A percentile compares a stretch with the other conserved stretches of the same genome.
phyloP scores from a whole-genome alignment of 2,113 vertebrate species.

The Zootoca vivipara region DNA sequence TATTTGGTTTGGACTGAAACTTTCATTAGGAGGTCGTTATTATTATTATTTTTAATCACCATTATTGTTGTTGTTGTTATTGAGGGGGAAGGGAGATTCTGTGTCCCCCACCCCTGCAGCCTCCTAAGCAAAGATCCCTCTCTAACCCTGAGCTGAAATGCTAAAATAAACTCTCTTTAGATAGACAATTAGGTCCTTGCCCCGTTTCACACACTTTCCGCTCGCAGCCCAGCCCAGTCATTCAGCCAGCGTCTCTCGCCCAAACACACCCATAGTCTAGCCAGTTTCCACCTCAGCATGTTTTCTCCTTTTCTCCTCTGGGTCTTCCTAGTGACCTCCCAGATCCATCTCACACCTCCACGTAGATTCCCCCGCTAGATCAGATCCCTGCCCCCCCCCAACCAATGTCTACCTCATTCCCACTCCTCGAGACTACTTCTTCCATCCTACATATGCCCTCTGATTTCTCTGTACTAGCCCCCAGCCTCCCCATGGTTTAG shows the following conservation, averaged over 20 bases:
- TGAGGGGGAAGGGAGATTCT: slow-evolving; percentile 25
- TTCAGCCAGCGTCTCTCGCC: background rate
- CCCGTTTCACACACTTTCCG: background rate
- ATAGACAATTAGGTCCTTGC: slow-evolving; percentile 9
- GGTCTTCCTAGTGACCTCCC: background rate
- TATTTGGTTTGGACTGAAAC: slow-evolving; percentile 36
- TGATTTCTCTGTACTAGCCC: background rate
- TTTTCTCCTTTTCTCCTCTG: background rate
- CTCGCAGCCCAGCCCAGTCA: background rate
- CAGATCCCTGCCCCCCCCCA: background rate
- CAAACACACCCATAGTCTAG: background rate
- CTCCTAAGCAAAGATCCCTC: slow-evolving; percentile 12
- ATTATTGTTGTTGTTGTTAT: slow-evolving; percentile 29
- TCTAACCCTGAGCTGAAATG: slow-evolving; percentile 11
- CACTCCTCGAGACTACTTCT: background rate
- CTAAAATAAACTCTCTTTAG: slow-evolving; percentile 19
- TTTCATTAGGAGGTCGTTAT: slow-evolving; percentile 28
- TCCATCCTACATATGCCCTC: background rate
- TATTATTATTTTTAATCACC: slow-evolving; percentile 31
- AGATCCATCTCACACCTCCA: slow-evolving; percentile 35
- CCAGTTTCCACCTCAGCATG: background rate
- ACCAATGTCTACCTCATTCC: slow-evolving; percentile 32
- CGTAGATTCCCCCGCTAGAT: background rate
- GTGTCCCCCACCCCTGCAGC: background rate
- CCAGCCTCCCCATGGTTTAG: background rate